phyloP scores from a whole-genome alignment of 1,140 invertebrate genomes.

The Pseudomyrmex sp. region DNA sequence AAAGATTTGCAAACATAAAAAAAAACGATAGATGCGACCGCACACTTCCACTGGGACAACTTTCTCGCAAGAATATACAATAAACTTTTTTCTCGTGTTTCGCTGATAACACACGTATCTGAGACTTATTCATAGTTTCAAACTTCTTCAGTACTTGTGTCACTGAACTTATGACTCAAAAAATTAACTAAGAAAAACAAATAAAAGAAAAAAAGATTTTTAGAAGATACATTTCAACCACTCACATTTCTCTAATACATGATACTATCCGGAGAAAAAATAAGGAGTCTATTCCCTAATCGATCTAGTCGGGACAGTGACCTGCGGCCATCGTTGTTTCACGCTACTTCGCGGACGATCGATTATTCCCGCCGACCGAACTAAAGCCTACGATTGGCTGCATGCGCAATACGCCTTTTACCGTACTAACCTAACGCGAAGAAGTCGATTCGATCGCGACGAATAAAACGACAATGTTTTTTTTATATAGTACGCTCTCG shows the following conservation, averaged over 20 bases:
- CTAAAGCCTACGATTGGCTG: conserved; percentile 27
- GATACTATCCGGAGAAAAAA: not conserved
- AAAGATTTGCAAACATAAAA: conserved; percentile 30
- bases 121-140: too few species aligned
- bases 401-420: conserved; percentile 29
- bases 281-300: conserved; percentile 16
- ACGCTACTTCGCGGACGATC: conserved; percentile 49
- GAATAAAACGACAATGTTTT: not conserved
- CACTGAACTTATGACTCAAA: too few species aligned
- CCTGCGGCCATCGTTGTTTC: conserved; percentile 41
- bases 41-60: not conserved
- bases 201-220: not conserved
- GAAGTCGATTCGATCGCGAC: conserved; percentile 26
- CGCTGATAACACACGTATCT: not conserved
- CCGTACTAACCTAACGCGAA: conserved; percentile 2
- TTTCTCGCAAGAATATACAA: not conserved
- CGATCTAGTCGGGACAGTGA: conserved; percentile 62
- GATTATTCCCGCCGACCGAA: conserved; percentile 56
- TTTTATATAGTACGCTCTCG: not conserved
- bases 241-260: not conserved
- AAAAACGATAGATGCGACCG: not conserved
- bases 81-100: not conserved
- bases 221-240: not conserved
- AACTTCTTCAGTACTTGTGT: too few species aligned
- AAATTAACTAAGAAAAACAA: too few species aligned